Evolutionary conservation across 2,113 vertebrate species (phyloP).

Genomic region (Antechinus stuartii): DNA sequence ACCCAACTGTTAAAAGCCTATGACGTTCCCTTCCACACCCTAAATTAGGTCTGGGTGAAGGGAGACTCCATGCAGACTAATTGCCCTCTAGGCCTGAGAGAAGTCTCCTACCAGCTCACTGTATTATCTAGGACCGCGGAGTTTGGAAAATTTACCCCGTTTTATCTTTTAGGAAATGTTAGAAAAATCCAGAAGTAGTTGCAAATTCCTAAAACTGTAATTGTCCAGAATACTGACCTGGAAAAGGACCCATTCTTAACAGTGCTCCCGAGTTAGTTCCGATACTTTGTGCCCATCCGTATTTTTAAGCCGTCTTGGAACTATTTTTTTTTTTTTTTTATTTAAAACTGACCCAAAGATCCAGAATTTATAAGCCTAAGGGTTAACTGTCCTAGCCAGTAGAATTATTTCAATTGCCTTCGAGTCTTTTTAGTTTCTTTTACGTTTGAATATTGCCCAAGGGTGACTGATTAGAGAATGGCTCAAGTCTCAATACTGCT

Average conservation of each 20-base stretch:
- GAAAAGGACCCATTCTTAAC: rapidly evolving
- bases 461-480: background rate
- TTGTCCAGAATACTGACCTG: background rate
- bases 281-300: background rate
- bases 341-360: background rate
- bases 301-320: background rate
- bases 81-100: background rate
- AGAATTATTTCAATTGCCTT: background rate
- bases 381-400: background rate
- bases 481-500: background rate
- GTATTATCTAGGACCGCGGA: background rate
- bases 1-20: background rate
- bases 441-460: background rate
- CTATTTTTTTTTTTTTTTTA: background rate
- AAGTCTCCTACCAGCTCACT: background rate
- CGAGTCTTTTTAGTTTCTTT: background rate
- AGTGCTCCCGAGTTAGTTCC: background rate
- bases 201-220: background rate
- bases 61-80: background rate
- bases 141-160: background rate
- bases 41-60: background rate
- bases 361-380: background rate
- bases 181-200: background rate
- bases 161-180: background rate
- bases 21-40: background rate